These are phyloP conservation scores for Scrobipalpa costella DNA, from an alignment of 2,888 invertebrate species.

Conservation along the genomic window DNA sequence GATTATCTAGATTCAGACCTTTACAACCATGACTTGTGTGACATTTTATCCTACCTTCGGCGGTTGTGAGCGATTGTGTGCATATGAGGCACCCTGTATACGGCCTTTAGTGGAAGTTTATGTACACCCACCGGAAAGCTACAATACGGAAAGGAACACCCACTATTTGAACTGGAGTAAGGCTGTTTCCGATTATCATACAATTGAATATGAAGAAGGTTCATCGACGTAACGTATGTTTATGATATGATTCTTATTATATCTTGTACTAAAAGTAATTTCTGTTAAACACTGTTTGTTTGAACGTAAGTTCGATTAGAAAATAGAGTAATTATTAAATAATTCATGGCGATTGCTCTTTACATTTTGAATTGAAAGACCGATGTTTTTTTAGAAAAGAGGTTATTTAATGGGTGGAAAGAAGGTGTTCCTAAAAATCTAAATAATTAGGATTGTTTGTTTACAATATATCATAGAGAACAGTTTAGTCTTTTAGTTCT, in stretches of 20 bases:
- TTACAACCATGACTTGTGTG: conserved; percentile 46
- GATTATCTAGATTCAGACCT: conserved; percentile 40
- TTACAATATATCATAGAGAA: neutral
- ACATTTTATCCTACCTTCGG: conserved; percentile 45
- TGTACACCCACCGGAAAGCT: conserved; percentile 66
- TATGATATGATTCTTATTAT: neutral
- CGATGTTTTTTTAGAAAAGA: too few species aligned
- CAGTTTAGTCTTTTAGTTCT: neutral
- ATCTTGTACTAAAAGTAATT: too few species aligned
- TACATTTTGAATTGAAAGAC: too few species aligned
- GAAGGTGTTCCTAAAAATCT: too few species aligned
- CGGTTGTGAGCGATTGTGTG: conserved; percentile 56
- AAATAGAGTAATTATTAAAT: too few species aligned
- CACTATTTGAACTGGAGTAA: conserved; percentile 61
- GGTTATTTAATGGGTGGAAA: too few species aligned
- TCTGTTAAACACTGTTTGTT: too few species aligned
- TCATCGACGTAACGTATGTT: neutral
- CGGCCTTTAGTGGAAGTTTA: conserved; percentile 43
- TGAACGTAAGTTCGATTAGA: too few species aligned
- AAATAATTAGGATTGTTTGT: too few species aligned
- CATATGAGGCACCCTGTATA: conserved; percentile 58
- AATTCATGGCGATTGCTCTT: too few species aligned
- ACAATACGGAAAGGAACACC: conserved; percentile 54
- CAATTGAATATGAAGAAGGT: conserved; percentile 39
- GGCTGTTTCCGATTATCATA: conserved; percentile 60